A percentile compares a stretch with the other conserved stretches of the same genome.
phyloP scores from a whole-genome alignment of 2,113 vertebrate genomes.

The Meriones unguiculatus region DNA sequence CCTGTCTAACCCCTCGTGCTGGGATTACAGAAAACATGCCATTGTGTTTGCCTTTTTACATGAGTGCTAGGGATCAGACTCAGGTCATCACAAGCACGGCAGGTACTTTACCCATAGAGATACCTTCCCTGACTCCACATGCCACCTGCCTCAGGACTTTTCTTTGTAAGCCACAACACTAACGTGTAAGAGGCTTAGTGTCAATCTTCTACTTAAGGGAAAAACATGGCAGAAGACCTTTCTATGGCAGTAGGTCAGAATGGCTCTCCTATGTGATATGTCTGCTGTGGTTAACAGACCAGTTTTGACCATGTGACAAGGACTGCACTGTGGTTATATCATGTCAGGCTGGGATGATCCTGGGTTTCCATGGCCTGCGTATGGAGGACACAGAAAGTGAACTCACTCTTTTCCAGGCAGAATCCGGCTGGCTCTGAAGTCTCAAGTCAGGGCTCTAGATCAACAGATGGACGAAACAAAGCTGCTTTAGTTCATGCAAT shows the following conservation, averaged over 20 bases:
- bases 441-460: slow-evolving; percentile 56
- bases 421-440: slow-evolving; percentile 25
- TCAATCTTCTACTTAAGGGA: background rate
- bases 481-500: slow-evolving; percentile 51
- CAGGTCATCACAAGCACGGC: background rate
- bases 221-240: background rate
- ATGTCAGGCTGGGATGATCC: background rate
- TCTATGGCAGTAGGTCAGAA: background rate
- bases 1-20: background rate
- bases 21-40: background rate
- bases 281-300: background rate
- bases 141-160: background rate
- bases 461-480: slow-evolving; percentile 61
- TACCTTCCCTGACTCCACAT: background rate
- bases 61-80: background rate
- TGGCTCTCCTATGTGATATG: background rate
- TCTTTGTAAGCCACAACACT: slow-evolving; percentile 28
- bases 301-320: background rate
- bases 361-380: background rate
- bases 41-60: background rate
- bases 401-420: background rate
- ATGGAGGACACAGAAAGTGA: background rate
- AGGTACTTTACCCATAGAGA: background rate
- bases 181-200: background rate
- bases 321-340: background rate